Percentiles rank a stretch among this genome's conserved stretches.
Evolutionary conservation across 2,888 invertebrate species (phyloP).

Genomic region (Julus scanicus): DNA sequence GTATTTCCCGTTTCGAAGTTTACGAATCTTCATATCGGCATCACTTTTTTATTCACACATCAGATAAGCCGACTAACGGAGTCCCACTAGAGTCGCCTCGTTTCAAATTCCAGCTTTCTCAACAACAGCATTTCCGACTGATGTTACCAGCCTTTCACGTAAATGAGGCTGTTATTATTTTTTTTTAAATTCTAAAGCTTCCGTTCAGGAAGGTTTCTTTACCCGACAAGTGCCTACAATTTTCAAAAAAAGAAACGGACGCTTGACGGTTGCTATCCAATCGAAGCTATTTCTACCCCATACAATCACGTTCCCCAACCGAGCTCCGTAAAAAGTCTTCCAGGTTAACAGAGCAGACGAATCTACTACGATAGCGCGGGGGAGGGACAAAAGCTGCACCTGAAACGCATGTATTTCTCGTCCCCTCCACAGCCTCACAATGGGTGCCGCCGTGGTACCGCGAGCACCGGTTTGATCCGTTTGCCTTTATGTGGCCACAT

Average conservation of each 20-base stretch:
- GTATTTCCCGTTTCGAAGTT: too few species aligned
- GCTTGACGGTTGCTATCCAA: background rate
- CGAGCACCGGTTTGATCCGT: background rate
- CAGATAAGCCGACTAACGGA: background rate
- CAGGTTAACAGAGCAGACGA: background rate
- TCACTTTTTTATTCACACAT: background rate
- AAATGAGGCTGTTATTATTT: too few species aligned
- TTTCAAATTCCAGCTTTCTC: background rate
- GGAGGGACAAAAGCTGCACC: background rate
- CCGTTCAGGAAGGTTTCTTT: background rate
- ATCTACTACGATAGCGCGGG: background rate
- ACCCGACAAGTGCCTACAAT: background rate
- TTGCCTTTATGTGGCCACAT: background rate
- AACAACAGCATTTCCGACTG: background rate
- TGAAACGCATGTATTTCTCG: background rate
- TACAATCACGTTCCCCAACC: background rate
- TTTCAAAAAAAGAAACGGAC: too few species aligned
- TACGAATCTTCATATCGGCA: background rate
- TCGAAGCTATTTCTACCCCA: background rate
- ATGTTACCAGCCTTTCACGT: too few species aligned
- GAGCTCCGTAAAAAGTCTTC: background rate
- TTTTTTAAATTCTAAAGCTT: too few species aligned
- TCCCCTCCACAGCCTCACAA: background rate
- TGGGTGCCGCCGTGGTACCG: slow-evolving; percentile 19
- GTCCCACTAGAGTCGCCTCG: background rate